Evolutionary conservation across 2,888 invertebrate genomes (phyloP).

Genomic region (Schizotus pectinicornis): DNA sequence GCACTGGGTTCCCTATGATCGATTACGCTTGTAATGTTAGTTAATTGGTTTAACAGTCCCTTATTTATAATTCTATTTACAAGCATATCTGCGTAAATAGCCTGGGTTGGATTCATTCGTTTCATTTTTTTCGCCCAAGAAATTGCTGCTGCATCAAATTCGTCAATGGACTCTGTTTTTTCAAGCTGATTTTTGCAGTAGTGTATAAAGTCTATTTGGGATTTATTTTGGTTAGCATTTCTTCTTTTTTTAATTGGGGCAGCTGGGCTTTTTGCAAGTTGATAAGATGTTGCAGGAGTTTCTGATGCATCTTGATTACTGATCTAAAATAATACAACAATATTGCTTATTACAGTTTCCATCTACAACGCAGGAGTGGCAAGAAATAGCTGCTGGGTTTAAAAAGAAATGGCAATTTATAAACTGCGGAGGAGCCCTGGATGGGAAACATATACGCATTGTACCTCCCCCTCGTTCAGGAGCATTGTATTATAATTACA

Average conservation of each 20-base stretch:
- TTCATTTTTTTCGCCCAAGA: conserved; percentile 8
- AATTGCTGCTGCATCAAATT: conserved; percentile 16
- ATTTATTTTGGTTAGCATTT: conserved; percentile 17
- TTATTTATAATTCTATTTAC: conserved; percentile 10
- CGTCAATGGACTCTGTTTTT: conserved; percentile 14
- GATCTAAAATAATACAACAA: too few relatives aligned
- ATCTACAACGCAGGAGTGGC: conserved; percentile 38
- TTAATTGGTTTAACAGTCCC: conserved; percentile 10
- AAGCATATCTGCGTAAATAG: conserved; percentile 11
- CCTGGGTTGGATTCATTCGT: conserved; percentile 3
- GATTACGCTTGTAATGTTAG: conserved; percentile 1
- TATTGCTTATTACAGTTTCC: not conserved
- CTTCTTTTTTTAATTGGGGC: conserved; percentile 10
- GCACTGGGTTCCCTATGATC: not conserved
- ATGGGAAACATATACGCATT: conserved; percentile 44
- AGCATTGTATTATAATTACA: conserved; percentile 42
- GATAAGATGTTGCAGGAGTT: conserved; percentile 10
- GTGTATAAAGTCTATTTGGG: conserved; percentile 16
- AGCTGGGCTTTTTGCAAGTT: conserved; percentile 10
- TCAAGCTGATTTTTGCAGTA: conserved; percentile 16
- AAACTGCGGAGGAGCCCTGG: conserved; percentile 40
- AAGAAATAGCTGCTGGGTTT: conserved; percentile 35
- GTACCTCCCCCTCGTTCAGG: conserved; percentile 37
- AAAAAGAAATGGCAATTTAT: conserved; percentile 35
- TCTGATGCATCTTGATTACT: not conserved